Conservation (phyloP, 2,888 invertebrate species). For the Cinara cedri region DNA sequence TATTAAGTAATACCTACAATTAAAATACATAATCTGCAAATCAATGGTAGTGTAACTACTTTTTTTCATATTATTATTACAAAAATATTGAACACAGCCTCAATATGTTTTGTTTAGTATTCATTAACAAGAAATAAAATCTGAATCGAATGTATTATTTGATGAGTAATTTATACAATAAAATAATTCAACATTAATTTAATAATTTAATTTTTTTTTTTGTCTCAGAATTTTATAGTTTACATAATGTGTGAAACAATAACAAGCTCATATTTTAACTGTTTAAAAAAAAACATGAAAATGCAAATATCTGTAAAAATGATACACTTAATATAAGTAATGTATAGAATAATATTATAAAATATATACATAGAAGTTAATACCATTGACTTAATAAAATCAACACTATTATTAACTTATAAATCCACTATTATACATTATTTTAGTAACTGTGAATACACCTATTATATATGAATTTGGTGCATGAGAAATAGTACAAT, state of each 20-base stretch:
- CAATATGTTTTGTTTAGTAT: neutral
- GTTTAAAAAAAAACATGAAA: neutral
- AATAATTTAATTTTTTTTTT: neutral
- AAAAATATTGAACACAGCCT: neutral
- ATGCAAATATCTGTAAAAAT: neutral
- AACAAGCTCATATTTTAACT: neutral
- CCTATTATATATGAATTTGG: neutral
- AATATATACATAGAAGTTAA: no score
- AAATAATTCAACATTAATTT: neutral
- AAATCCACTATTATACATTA: neutral
- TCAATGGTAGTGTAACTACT: neutral
- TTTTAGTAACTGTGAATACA: neutral
- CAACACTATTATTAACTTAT: neutral
- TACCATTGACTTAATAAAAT: neutral
- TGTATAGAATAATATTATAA: no score
- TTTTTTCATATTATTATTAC: neutral
- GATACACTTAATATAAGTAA: no score
- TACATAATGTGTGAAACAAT: neutral
- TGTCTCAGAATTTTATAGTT: neutral
- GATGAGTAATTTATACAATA: neutral
- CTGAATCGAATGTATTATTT: neutral
- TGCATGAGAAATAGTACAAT: conserved; percentile 1
- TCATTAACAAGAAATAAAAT: neutral
- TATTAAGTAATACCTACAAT: conserved; percentile 4
- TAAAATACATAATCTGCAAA: neutral